phyloP scores from a whole-genome alignment of 1,140 invertebrate species.

The Neodiprion virginianus region DNA sequence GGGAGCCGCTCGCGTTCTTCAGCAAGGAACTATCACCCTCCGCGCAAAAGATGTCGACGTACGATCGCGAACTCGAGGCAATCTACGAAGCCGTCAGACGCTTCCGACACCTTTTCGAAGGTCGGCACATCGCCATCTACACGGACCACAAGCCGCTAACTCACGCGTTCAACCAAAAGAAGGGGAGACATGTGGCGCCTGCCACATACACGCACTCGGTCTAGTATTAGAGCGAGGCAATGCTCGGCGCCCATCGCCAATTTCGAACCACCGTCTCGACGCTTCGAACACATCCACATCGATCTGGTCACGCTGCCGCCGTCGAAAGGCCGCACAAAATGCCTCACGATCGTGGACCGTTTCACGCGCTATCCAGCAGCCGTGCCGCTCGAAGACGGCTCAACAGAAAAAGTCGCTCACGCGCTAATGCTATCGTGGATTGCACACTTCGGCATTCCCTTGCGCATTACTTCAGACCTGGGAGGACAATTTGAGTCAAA shows the following conservation, averaged over 20 bases:
- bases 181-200: too few species aligned
- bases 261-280: constrained; percentile 29
- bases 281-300: constrained; percentile 30
- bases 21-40: too few species aligned
- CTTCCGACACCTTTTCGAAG: too few species aligned
- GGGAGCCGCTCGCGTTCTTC: too few species aligned
- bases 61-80: too few species aligned
- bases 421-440: constrained; percentile 44
- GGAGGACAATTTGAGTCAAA: constrained; percentile 50
- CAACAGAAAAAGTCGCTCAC: constrained; percentile 42
- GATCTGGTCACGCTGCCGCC: constrained; percentile 46
- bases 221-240: too few species aligned
- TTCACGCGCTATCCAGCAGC: constrained; percentile 46
- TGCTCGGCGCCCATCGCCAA: constrained; percentile 22
- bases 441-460: constrained; percentile 46
- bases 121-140: too few species aligned
- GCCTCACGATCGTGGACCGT: constrained; percentile 41
- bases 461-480: constrained; percentile 51
- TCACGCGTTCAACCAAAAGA: too few species aligned
- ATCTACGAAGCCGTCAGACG: too few species aligned
- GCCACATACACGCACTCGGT: too few species aligned
- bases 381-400: constrained; percentile 34
- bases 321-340: constrained; percentile 32
- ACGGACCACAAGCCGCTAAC: too few species aligned
- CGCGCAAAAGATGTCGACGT: too few species aligned